These are phyloP conservation scores for Melieria crassipennis DNA, from an alignment of 2,888 invertebrate species.

Conservation along the genomic window DNA sequence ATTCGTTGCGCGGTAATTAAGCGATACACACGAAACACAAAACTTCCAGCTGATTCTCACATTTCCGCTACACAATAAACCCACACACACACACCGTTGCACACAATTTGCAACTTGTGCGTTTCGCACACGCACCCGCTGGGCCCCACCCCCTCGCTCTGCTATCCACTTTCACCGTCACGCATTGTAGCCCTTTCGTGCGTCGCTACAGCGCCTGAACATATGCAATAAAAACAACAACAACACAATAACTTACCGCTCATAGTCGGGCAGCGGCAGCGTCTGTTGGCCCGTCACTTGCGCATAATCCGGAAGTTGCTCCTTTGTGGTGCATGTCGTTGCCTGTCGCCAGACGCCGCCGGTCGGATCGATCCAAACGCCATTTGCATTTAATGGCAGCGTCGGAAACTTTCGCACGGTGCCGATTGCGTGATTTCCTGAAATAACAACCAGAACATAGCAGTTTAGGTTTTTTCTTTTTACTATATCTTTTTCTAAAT, in stretches of 20 bases:
- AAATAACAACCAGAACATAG: conserved; percentile 49
- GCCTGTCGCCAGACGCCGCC: conserved; percentile 67
- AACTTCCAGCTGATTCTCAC: no score
- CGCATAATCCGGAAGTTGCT: conserved; percentile 66
- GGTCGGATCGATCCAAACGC: conserved; percentile 66
- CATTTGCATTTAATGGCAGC: conserved; percentile 64
- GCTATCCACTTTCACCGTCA: no score
- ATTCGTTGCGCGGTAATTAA: not conserved
- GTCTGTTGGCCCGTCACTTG: conserved; percentile 60
- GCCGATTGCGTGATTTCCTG: conserved; percentile 67
- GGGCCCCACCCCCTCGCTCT: no score
- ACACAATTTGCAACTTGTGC: no score
- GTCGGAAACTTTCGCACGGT: conserved; percentile 67
- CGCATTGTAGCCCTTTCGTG: no score
- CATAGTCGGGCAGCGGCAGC: conserved; percentile 65
- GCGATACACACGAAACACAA: no score
- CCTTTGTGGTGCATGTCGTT: conserved; percentile 62
- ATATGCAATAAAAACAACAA: not conserved
- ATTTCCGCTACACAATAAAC: no score
- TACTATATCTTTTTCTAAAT: no score
- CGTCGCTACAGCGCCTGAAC: no score
- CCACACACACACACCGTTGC: no score
- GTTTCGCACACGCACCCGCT: no score
- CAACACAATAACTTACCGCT: conserved; percentile 57
- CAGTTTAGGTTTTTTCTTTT: no score